Evolutionary conservation across 2,797 vertebrate genomes (phyloP), one percentile per base, ranked within the genome.

Genomic region (Myotis findleyi): DNA sequence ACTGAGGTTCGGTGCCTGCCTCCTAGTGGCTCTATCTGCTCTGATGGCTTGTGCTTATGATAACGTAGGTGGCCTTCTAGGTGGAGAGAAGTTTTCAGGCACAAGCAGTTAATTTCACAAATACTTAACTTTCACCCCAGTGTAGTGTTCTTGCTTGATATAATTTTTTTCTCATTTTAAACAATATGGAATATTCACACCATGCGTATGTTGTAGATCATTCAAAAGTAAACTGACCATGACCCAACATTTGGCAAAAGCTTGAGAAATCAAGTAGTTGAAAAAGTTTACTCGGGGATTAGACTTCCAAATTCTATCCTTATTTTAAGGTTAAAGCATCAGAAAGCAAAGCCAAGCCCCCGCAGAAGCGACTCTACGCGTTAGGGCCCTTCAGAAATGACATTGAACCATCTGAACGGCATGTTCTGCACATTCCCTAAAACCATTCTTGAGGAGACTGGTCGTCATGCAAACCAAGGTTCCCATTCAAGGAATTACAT

Each of bases 191-290:
- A 41, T 27, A 71, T 17, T 38, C n/a, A 12, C 7, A 91, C 10
- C 41, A 49, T 17, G 20, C 12, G 14, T 8, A 30, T 1, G 6
- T 13, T 33, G n/a, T 30, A 33, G 80, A 86, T 23, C 62, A 66
- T 8, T 88, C 10, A 81, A 64, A 59, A 38, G 71, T 79, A 75
- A 85, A 59, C 20, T 30, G 38, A 64, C 68, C 13, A 1, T 16
- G 75, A 75, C 51, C 27, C 75, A 62, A 87, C 76, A 83, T 64
- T 68, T 95, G 88, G 44, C 59, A 36, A 93, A 77, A 64, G 41
- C 53, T 44, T 8, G 9, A 86, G 84, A 87, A 68, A 38, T 21
- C 23, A 73, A 64, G 49, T 11, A 44, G 41, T 14, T 81, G 73
- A 25, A 21, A 69, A 84, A 73, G 62, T 55, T 44, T 18, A 36